Evolutionary conservation across 2,113 vertebrate genomes (phyloP), one percentile per base, ranked within the genome.

Genomic region (Nettapus auritus): DNA sequence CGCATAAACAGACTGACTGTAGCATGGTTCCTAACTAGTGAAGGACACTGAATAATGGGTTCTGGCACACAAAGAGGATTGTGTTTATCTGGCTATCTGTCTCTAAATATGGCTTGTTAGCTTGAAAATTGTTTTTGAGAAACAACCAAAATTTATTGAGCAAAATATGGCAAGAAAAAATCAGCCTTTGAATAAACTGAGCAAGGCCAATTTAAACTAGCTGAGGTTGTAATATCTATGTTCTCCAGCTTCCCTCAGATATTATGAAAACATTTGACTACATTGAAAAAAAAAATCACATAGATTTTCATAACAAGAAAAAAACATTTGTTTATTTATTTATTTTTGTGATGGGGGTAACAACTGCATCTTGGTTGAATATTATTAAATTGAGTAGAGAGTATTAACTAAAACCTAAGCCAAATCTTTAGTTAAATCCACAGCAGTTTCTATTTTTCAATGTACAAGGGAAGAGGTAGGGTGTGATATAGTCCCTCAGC

Each of bases 381-480:
- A 89, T 53, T 83, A 95, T 93, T 94, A 86, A 95, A 96, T 97
- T 73, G 76, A 96, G 11, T 89, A 60, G 70, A 44, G 81, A 90
- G 21, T 80, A 69, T 89, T 96, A 93, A 93, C 86, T 90, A 74
- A 97, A 95, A 92, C 71, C 77, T 90, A 94, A 82, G 62, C 83
- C 52, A 87, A 80, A 90, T 68, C 80, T 95, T 97, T 95, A 93
- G 93, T 97, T 96, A 97, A 96, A 92, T 91, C 59, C 86, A 60
- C 84, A 92, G 77, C 67, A 94, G 42, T 96, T 94, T 68, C 82
- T 96, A 44, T 88, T 97, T 94, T 81, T 94, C 87, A 85, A n/a
- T 56, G 56, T 90, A 75, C 69, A 38, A 76, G 50, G n/a, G 60
- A 91, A 88, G 94, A 95, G 13, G 33, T 44, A 86, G 75, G 82